A percentile compares a stretch with the other conserved stretches of the same genome.
Conservation (phyloP, 2,888 invertebrate species). For the Erynnis tages region DNA sequence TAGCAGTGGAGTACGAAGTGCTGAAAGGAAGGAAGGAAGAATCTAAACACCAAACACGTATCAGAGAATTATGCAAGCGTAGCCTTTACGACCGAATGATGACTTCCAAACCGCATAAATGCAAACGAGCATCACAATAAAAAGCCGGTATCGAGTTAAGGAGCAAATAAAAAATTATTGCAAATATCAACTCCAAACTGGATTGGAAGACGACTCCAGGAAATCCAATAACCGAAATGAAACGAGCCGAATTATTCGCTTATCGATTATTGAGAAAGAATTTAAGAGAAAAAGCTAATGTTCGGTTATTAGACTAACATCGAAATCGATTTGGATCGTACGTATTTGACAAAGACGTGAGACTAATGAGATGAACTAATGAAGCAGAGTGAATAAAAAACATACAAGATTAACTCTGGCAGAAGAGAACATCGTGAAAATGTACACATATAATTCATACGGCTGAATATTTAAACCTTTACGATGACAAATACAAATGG, state of each 20-base stretch:
- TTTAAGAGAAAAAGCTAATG: constrained; percentile 43
- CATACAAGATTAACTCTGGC: too few species aligned
- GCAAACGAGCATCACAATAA: constrained; percentile 47
- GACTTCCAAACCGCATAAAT: constrained; percentile 30
- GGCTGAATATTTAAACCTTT: too few species aligned
- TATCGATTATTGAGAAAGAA: constrained; percentile 57
- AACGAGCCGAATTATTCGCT: constrained; percentile 61
- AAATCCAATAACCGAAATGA: constrained; percentile 66
- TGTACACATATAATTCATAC: too few species aligned
- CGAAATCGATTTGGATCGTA: constrained; percentile 43
- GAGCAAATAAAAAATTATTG: constrained; percentile 64
- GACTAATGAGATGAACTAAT: background rate
- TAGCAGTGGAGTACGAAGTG: too few species aligned
- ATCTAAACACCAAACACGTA: too few species aligned
- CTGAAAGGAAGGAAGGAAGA: too few species aligned
- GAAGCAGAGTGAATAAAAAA: background rate
- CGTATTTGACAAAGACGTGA: background rate
- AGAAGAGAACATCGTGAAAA: too few species aligned
- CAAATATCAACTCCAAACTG: constrained; percentile 58
- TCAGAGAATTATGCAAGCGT: constrained; percentile 8
- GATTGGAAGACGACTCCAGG: constrained; percentile 44
- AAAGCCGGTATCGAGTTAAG: constrained; percentile 50
- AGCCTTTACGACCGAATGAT: constrained; percentile 11
- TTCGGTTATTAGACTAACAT: constrained; percentile 34
- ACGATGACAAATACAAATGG: too few species aligned